Base-by-base conservation (phyloP, 2,113 vertebrate species). In the Recurvirostra avosetta region DNA sequence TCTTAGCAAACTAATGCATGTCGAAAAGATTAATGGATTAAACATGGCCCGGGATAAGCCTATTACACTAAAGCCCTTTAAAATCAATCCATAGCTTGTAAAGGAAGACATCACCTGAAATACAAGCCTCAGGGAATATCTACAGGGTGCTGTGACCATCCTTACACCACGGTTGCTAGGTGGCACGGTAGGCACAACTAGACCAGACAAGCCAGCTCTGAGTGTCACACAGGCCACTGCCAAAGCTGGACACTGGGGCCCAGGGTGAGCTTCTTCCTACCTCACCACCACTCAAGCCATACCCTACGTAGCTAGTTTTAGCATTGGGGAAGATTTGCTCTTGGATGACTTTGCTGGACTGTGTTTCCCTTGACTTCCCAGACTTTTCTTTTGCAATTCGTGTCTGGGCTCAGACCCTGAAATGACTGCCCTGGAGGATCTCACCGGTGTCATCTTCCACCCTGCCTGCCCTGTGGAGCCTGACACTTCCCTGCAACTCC, bases 21-120 rank as follows among this genome's bases (percentile, higher is more conserved):
- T 92, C 34, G 3, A 97, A 95, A 95, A 96, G 94, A 96, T 97
- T 96, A 96, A 92, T 97, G 91, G 94, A 95, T 96, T 97, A 97
- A 97, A 96, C 87, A 56, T 14, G 26, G 74, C 62, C 77, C 70
- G 59, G 74, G 87, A 74, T 97, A 97, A 97, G 93, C 94, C 89
- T 96, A 91, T 97, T 96, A 95, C 19, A 43, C 73, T 91, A 95
- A 94, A 96, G 66, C 80, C 58, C 77, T 91, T 95, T 87, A 95
- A 96, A 96, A 96, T 94, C 94, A 94, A 71, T 95, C 96, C 88
- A 88, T 53, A 95, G 86, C 80, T 95, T 91, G 79, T 92, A 95
- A 95, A 94, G 88, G 76, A 92, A 86, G 76, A 81, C 79, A 94
- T 95, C 94, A 95, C 91, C 89, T 94, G 89, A 92, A 95, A 95